A percentile compares a stretch with the other conserved stretches of the same genome.
These are phyloP conservation scores for Biston betularia DNA, from an alignment of 2,888 invertebrate genomes.

Conservation along the genomic window DNA sequence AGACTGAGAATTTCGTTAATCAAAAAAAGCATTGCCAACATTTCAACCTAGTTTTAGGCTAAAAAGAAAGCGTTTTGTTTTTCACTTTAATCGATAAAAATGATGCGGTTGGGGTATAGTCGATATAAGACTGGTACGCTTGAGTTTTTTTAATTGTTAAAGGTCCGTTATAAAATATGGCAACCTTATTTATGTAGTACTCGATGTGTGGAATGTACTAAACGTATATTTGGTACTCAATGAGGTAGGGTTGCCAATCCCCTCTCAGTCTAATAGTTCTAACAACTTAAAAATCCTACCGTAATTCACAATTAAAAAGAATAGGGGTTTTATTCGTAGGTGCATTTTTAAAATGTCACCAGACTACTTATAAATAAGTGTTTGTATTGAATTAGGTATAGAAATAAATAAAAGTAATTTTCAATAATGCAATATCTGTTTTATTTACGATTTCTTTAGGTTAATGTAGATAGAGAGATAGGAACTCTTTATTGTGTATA, in stretches of 20 bases:
- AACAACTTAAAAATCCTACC: background rate
- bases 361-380: constrained; percentile 20
- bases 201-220: no score
- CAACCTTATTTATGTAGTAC: no score
- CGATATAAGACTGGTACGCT: no score
- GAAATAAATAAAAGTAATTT: constrained; percentile 26
- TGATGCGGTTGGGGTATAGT: no score
- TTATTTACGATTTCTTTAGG: constrained; percentile 7
- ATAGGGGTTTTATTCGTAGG: background rate
- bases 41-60: no score
- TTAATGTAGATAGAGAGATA: background rate
- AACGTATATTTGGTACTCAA: background rate
- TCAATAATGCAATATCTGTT: constrained; percentile 22
- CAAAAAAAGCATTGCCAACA: no score
- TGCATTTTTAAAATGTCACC: constrained; percentile 25
- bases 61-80: no score
- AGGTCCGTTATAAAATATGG: no score
- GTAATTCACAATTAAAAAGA: background rate
- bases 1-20: no score
- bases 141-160: no score
- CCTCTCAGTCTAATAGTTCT: background rate
- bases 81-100: no score
- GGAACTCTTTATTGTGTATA: no score
- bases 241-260: background rate
- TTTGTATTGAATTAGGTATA: constrained; percentile 14